Base-by-base conservation (phyloP, 92 coral and sea anemone species). In the Blastomussa wellsi region DNA sequence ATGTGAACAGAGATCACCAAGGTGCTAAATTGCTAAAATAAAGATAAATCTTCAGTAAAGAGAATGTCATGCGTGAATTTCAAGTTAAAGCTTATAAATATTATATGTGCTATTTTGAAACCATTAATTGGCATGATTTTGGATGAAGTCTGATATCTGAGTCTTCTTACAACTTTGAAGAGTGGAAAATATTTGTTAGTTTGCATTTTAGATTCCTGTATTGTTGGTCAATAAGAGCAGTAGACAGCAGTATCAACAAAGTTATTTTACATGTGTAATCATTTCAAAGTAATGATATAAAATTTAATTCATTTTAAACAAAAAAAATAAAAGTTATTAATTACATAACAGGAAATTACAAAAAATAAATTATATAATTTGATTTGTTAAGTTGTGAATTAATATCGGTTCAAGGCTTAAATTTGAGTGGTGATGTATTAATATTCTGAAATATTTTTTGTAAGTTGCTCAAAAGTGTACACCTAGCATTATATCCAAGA, bases 51-150 rank as follows among this genome's bases (percentile, higher is more conserved):
- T 62, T 28, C 68, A 62, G 17, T 0, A 29, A 62, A 35, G 36
- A 28, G 32, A 71, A n/a, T 32, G 42, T 24, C 39, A 8, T 72
- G 78, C 72, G 28, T 73, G 36, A 74, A 62, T 37, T 14, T 26
- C 33, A 53, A 35, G 47, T 72, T 38, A 72, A 53, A 28, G 3
- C 38, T 4, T 70, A n/a, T n/a, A 70, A 16, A 66, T 67, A 31
- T 19, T 31, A 35, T 68, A 35, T 11, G 33, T 52, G n/a, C 2
- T 44, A 44, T 44, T 37, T 72, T 57, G 52, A 26, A 55, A 74
- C 20, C 36, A 24, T n/a, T 74, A 75, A 83, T 83, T 83, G 87
- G 80, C 87, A 74, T 83, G 80, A 83, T 73, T 60, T 83, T 83
- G 80, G 74, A 74, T 74, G 33, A 20, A 41, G 80, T 44, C 49